These are phyloP conservation scores for Drosophila subpulchrella DNA, from an alignment of 1,140 invertebrate genomes.

Conservation along the genomic window DNA sequence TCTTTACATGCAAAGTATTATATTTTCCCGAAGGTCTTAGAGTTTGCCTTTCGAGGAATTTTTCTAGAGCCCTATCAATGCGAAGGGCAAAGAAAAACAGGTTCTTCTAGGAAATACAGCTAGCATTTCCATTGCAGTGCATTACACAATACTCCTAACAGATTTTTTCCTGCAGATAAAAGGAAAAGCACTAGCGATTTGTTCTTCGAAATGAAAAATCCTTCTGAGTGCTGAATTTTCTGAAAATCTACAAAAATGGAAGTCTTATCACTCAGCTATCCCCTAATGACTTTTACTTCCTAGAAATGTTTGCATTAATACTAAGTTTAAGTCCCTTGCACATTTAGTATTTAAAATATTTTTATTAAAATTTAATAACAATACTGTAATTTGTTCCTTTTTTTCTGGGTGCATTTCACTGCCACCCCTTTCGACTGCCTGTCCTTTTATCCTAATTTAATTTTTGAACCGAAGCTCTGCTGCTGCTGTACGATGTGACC, in stretches of 20 bases:
- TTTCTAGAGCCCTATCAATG: background rate
- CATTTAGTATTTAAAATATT: no score
- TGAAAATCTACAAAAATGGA: no score
- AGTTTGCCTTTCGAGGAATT: background rate
- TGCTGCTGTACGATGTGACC: slow-evolving; percentile 96
- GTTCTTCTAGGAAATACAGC: background rate
- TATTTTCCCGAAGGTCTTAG: background rate
- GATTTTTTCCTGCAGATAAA: background rate
- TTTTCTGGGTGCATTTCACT: background rate
- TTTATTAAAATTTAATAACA: no score
- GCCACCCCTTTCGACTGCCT: background rate
- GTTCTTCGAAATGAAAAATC: no score
- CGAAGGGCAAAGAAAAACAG: background rate
- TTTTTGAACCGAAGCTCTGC: slow-evolving; percentile 87
- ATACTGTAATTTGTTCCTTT: background rate
- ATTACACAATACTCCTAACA: background rate
- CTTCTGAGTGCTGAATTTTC: no score
- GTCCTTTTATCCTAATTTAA: slow-evolving; percentile 46
- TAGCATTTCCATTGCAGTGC: background rate
- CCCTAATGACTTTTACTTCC: no score
- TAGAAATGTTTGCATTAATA: no score
- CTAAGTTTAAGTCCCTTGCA: no score
- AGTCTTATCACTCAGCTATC: no score
- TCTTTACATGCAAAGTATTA: no score
- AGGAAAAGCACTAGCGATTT: background rate